phyloP scores from a whole-genome alignment of 2,888 invertebrate species.

The Thysanoteuthis rhombus region DNA sequence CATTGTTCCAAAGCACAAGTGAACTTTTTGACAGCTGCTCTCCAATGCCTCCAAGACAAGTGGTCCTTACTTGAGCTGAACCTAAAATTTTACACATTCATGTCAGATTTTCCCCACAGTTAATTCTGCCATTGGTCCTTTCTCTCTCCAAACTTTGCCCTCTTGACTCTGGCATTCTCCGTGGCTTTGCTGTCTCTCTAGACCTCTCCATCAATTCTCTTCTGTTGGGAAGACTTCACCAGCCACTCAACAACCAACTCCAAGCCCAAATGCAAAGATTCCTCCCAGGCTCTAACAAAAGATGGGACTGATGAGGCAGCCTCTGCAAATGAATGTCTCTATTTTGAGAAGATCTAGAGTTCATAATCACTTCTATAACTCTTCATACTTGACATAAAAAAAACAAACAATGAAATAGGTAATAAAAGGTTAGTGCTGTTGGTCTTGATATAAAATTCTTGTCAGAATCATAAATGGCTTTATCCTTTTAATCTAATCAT shows the following conservation, averaged over 20 bases:
- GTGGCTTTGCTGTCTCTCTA: not conserved
- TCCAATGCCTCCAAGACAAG: not conserved
- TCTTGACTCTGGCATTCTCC: not conserved
- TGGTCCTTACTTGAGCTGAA: not conserved
- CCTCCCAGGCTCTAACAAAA: not conserved
- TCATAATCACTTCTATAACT: not conserved
- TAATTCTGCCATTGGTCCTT: not conserved
- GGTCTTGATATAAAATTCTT: too few relatives aligned
- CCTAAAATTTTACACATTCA: not conserved
- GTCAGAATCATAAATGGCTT: too few relatives aligned
- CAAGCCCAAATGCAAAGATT: not conserved
- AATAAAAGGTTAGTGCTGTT: too few relatives aligned
- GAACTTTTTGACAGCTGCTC: not conserved
- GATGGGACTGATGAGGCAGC: not conserved
- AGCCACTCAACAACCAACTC: not conserved
- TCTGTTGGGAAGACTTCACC: too few relatives aligned
- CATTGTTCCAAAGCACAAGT: not conserved
- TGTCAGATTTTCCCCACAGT: not conserved
- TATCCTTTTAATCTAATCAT: too few relatives aligned
- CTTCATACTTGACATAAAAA: too few relatives aligned
- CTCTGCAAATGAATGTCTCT: not conserved
- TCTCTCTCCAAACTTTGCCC: not conserved
- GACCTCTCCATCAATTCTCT: not conserved
- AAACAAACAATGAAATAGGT: too few relatives aligned
- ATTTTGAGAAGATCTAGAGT: not conserved